These are phyloP conservation scores for Scrobipalpa costella DNA, from an alignment of 2,888 invertebrate genomes.

Conservation along the genomic window DNA sequence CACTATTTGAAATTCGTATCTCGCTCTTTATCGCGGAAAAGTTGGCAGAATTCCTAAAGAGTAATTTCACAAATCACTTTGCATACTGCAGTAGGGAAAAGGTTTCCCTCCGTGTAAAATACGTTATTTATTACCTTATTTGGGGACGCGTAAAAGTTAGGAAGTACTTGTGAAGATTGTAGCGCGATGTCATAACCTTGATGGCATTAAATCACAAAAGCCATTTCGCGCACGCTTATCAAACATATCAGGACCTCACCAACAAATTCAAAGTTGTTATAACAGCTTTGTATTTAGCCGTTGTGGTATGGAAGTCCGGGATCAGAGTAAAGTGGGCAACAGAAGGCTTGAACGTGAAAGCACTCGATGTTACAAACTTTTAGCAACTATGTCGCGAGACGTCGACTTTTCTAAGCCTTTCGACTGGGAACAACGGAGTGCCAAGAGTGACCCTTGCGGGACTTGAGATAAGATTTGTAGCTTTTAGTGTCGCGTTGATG, in stretches of 20 bases:
- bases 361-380: conserved; percentile 76
- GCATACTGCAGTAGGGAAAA: conserved; percentile 28
- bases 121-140: conserved; percentile 34
- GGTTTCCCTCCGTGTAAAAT: conserved; percentile 24
- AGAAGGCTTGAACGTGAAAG: conserved; percentile 64
- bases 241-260: conserved; percentile 44
- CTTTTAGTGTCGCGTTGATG: conserved; percentile 58
- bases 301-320: conserved; percentile 27
- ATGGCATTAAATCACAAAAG: conserved; percentile 66
- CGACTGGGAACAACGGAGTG: conserved; percentile 61
- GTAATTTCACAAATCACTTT: conserved; percentile 29
- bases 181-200: conserved; percentile 62
- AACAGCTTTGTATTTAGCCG: background rate
- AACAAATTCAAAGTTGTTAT: background rate
- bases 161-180: conserved; percentile 59
- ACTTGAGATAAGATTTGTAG: conserved; percentile 61
- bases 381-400: conserved; percentile 69
- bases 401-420: conserved; percentile 63
- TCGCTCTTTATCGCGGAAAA: conserved; percentile 24
- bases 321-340: conserved; percentile 48
- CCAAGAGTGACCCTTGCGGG: conserved; percentile 69
- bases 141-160: conserved; percentile 46
- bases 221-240: conserved; percentile 50
- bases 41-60: conserved; percentile 25
- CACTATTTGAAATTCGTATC: conserved; percentile 31